These are phyloP conservation scores for Torymus texanus DNA, from an alignment of 2,888 invertebrate species.

Conservation along the genomic window DNA sequence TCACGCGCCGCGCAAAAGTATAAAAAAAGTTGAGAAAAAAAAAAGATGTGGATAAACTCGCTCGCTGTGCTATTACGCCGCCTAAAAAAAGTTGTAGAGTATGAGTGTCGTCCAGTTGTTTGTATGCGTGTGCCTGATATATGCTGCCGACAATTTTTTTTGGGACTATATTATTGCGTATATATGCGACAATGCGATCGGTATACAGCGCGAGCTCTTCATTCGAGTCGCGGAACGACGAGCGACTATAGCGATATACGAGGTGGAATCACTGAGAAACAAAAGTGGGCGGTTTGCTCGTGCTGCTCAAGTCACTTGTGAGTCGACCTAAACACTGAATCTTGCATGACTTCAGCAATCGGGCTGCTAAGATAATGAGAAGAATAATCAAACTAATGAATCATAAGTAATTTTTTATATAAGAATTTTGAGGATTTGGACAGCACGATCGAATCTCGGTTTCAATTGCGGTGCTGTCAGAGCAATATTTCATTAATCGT, in stretches of 20 bases:
- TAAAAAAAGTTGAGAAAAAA: conserved; percentile 46
- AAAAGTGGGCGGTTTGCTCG: background rate
- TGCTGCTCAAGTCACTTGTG: background rate
- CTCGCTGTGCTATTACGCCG: conserved; percentile 68
- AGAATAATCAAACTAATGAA: background rate
- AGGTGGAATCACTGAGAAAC: background rate
- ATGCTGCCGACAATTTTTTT: too few species aligned
- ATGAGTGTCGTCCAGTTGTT: conserved; percentile 52
- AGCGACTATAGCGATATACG: too few species aligned
- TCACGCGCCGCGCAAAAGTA: conserved; percentile 60
- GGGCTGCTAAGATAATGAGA: background rate
- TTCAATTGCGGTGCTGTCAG: too few species aligned
- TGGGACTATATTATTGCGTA: conserved; percentile 19
- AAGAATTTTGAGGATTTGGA: background rate
- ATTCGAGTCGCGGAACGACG: conserved; percentile 2
- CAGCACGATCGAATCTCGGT: background rate
- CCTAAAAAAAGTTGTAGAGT: conserved; percentile 65
- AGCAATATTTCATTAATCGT: too few species aligned
- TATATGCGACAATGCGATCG: conserved; percentile 50
- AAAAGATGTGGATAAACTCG: conserved; percentile 56
- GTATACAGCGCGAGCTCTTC: conserved; percentile 34
- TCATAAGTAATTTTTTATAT: conserved; percentile 1
- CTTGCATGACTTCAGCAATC: conserved; percentile 31
- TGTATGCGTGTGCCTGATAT: conserved; percentile 58
- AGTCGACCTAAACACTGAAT: background rate